Evolutionary conservation across 2,113 vertebrate species (phyloP).

Genomic region (Motacilla tschutschensis): DNA sequence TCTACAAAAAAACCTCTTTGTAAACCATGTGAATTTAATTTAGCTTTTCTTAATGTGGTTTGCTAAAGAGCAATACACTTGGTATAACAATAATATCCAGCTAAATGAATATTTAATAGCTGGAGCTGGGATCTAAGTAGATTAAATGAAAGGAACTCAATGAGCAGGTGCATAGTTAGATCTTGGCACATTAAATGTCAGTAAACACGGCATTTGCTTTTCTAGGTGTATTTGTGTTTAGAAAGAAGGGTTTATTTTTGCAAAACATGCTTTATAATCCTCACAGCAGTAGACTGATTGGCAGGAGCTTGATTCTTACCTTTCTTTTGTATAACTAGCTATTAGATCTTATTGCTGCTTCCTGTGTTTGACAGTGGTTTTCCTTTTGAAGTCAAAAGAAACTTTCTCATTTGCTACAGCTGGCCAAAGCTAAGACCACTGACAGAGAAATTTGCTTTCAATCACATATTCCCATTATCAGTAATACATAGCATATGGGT

Average conservation of each 20-base stretch:
- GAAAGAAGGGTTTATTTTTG: not conserved
- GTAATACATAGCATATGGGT: not conserved
- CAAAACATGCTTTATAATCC: not conserved
- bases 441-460: constrained; percentile 58
- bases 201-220: not conserved
- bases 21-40: not conserved
- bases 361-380: not conserved
- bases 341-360: constrained; percentile 3
- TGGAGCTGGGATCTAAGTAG: not conserved
- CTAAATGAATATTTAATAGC: not conserved
- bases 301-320: constrained; percentile 22
- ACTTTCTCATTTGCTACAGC: not conserved
- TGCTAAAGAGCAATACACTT: not conserved
- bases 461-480: not conserved
- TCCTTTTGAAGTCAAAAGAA: constrained; percentile 1
- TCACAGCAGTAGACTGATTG: constrained; percentile 11
- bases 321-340: constrained; percentile 18
- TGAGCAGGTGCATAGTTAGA: not conserved
- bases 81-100: not conserved
- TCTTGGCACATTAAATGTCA: not conserved
- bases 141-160: not conserved
- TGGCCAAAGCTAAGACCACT: not conserved
- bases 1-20: not conserved
- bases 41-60: not conserved
- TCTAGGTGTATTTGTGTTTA: not conserved